Conservation (phyloP, 1,140 invertebrate species). For the Triops cancriformis region DNA sequence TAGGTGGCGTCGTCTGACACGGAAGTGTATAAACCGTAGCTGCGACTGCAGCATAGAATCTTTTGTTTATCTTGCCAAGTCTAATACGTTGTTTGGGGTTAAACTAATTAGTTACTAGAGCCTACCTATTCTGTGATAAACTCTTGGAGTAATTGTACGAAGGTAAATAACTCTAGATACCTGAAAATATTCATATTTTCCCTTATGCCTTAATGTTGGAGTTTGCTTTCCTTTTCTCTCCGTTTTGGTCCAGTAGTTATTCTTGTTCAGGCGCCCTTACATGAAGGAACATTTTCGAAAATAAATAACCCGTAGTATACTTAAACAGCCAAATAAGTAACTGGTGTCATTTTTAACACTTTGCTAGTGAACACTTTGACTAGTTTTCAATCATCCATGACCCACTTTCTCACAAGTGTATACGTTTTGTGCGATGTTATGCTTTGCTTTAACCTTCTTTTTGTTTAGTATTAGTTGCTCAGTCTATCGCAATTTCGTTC, state of each 20-base stretch:
- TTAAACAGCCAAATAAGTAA: no score
- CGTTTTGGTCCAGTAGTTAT: no score
- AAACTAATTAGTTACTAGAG: neutral
- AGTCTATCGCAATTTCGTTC: neutral
- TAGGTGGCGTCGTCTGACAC: neutral
- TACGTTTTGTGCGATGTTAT: neutral
- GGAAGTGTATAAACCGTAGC: neutral
- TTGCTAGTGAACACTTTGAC: no score
- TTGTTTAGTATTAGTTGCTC: neutral
- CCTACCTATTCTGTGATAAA: neutral
- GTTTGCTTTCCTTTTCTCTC: neutral
- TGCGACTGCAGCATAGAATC: neutral
- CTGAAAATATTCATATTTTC: neutral
- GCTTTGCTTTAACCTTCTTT: neutral
- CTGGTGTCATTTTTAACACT: no score
- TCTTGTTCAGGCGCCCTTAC: no score
- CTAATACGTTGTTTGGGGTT: neutral
- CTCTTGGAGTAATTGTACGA: neutral
- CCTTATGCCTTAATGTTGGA: neutral
- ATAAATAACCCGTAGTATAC: no score
- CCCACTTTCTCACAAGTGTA: neutral
- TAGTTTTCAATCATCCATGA: neutral
- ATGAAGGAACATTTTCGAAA: no score
- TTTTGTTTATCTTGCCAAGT: constrained; percentile 6
- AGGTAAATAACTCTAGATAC: neutral